Evolutionary conservation across 2,888 invertebrate genomes (phyloP).

Genomic region (Lottia gigantea): DNA sequence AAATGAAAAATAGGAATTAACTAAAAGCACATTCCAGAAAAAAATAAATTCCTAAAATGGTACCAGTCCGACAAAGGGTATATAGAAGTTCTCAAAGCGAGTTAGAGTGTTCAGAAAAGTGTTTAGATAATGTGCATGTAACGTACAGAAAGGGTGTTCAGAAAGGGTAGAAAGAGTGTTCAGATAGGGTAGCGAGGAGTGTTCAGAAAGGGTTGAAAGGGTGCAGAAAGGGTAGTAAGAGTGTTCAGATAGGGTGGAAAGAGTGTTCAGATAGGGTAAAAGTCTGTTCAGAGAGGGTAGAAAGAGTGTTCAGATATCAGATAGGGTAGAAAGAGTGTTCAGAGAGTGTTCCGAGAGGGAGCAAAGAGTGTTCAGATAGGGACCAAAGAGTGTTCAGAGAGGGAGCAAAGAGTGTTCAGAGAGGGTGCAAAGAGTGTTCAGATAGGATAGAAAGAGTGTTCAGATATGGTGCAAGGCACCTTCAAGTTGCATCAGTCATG

Average conservation of each 20-base stretch:
- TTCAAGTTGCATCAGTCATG: no score
- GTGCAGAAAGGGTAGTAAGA: no score
- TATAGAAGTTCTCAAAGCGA: neutral
- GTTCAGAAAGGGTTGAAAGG: neutral
- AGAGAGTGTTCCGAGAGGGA: no score
- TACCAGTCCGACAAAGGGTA: no score
- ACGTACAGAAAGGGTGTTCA: constrained; percentile 15
- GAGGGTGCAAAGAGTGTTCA: no score
- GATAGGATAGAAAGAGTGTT: no score
- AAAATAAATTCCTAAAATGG: no score
- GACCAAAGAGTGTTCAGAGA: neutral
- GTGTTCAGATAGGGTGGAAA: constrained; percentile 2
- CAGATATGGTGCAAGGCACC: no score
- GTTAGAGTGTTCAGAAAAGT: neutral
- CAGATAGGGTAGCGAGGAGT: neutral
- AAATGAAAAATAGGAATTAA: no score
- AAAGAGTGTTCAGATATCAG: neutral
- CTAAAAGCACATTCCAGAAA: no score
- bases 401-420: neutral
- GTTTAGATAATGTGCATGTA: neutral
- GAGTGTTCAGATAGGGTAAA: constrained; percentile 16
- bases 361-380: neutral
- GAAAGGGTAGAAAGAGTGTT: constrained; percentile 11
- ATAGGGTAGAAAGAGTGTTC: neutral
- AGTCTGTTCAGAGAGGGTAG: neutral